Evolutionary conservation across 2,888 invertebrate genomes (phyloP).

Genomic region (Erpobdella octoculata): DNA sequence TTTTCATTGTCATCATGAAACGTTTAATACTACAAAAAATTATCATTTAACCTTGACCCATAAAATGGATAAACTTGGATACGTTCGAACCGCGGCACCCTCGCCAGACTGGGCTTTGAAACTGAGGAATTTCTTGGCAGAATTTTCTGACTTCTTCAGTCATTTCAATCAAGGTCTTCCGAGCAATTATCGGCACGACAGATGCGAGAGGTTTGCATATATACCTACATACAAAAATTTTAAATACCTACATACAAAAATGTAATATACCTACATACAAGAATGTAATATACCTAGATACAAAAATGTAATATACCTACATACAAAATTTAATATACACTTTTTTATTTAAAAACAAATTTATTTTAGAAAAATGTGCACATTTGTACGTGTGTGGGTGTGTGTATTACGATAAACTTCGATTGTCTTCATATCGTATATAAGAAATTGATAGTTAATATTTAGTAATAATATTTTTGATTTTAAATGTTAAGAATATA

Average conservation of each 20-base stretch:
- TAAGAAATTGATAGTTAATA: too few species aligned
- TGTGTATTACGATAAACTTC: too few species aligned
- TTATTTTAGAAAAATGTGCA: too few species aligned
- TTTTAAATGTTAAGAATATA: too few species aligned
- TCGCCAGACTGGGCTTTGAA: not conserved
- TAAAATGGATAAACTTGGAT: conserved; percentile 9
- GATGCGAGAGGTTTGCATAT: conserved; percentile 92
- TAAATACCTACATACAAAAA: too few species aligned
- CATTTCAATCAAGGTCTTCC: conserved; percentile 12
- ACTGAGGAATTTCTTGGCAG: conserved; percentile 2
- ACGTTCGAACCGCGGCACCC: not conserved
- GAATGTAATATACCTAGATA: not conserved
- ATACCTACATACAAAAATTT: too few species aligned
- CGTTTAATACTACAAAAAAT: too few species aligned
- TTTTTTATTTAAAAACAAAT: not conserved
- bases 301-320: not conserved
- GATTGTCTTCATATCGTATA: too few species aligned
- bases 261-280: not conserved
- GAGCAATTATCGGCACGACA: conserved; percentile 75
- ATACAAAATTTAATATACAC: not conserved
- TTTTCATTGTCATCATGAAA: too few species aligned
- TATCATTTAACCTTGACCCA: too few species aligned
- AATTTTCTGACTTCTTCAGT: conserved; percentile 16
- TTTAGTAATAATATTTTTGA: too few species aligned
- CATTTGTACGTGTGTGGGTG: too few species aligned